These are phyloP conservation scores for Ptiloglossa arizonensis DNA, from an alignment of 1,140 invertebrate species.

Conservation along the genomic window DNA sequence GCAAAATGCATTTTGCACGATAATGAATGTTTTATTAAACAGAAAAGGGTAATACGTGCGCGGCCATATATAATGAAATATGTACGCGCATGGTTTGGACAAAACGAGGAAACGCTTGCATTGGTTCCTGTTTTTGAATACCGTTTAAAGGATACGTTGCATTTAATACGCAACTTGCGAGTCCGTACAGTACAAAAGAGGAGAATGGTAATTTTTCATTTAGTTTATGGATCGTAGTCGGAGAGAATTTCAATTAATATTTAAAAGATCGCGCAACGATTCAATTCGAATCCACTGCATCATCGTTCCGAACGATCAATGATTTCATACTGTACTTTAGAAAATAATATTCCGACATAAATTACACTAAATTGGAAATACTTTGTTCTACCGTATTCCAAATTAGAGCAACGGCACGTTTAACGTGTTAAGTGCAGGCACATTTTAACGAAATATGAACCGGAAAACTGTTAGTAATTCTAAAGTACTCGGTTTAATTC, in stretches of 20 bases:
- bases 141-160: neutral
- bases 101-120: neutral
- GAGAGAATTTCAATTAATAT: conserved; percentile 16
- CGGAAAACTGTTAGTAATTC: no score
- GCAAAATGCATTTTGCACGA: neutral
- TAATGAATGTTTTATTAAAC: conserved; percentile 4
- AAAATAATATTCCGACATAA: no score
- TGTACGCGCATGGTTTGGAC: neutral
- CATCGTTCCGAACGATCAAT: no score
- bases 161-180: conserved; percentile 4
- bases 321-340: no score
- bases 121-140: neutral
- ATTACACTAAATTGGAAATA: no score
- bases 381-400: no score
- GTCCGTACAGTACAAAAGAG: neutral
- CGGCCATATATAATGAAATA: neutral
- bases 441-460: no score
- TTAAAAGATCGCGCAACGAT: neutral
- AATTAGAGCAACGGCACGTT: no score
- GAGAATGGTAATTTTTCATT: conserved; percentile 1
- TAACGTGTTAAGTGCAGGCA: no score
- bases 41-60: neutral
- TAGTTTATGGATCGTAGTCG: conserved; percentile 2
- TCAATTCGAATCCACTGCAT: neutral
- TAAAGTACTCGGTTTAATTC: no score